phyloP scores from a whole-genome alignment of 1,140 invertebrate species.

The Pogonomyrmex californicus region DNA sequence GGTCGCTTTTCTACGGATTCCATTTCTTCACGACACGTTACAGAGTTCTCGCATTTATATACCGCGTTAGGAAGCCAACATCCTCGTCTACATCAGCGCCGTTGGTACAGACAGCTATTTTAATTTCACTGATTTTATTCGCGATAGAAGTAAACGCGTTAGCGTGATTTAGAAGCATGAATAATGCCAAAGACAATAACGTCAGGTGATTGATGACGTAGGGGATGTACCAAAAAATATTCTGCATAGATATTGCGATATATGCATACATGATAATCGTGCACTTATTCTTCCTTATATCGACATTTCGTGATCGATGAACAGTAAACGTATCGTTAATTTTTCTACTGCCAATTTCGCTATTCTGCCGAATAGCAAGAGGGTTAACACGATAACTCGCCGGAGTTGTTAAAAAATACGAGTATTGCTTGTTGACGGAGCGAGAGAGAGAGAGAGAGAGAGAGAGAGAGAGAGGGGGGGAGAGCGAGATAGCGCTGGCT shows the following conservation, averaged over 20 bases:
- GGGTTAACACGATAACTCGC: neutral
- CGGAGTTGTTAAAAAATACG: neutral
- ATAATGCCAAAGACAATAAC: conserved; percentile 39
- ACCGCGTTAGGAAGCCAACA: conserved; percentile 21
- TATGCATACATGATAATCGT: conserved; percentile 40
- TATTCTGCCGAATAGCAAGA: neutral
- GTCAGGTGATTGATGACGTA: conserved; percentile 48
- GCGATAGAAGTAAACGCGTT: conserved; percentile 31
- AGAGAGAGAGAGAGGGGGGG: too few species aligned
- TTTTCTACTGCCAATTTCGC: neutral
- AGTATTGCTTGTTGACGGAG: neutral
- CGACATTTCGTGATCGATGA: conserved; percentile 39
- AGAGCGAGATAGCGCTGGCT: neutral
- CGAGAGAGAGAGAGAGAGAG: too few species aligned
- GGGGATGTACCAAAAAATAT: conserved; percentile 29
- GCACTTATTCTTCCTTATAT: conserved; percentile 32
- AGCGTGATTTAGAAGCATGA: conserved; percentile 53
- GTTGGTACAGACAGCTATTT: neutral
- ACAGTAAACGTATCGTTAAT: conserved; percentile 35
- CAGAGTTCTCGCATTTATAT: conserved; percentile 23
- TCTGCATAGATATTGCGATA: conserved; percentile 45
- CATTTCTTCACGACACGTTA: conserved; percentile 21
- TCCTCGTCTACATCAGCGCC: neutral
- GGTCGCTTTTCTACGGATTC: conserved; percentile 15
- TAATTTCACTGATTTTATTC: conserved; percentile 35